Evolutionary conservation across 2,113 vertebrate genomes (phyloP), one percentile per base, ranked within the genome.

Genomic region (Calypte anna): DNA sequence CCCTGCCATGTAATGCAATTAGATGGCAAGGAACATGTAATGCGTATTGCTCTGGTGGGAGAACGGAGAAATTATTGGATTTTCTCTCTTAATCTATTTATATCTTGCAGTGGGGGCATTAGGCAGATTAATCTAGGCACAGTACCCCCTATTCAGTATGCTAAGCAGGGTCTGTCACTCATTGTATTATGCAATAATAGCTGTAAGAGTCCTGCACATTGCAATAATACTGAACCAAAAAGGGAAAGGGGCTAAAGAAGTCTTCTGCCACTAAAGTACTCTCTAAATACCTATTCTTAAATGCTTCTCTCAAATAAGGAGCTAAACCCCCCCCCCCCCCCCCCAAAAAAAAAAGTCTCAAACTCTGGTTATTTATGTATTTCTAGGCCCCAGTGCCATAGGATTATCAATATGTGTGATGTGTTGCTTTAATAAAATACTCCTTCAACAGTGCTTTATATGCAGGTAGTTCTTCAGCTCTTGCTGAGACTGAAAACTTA

Each of bases 31-130:
- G 97, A 98, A 97, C 97, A 97, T 95, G 97, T 97, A 98, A 98
- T 97, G 97, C 81, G 92, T 94, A 96, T 96, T 93, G 94, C 96
- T 96, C 98, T 98, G 93, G 96, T 97, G 97, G 97, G 97, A 98
- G 96, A 98, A 96, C 91, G 96, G 97, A 96, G 94, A 96, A 97
- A 97, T 98, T 98, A 98, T 97, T 98, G 97, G 96, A 98, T 98
- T 98, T 98, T 98, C 97, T 96, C 92, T 97, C 91, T 96, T 98
- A 98, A 98, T 98, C 98, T 98, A 97, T 98, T 98, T 98, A 98
- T 68, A 86, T 89, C 95, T 96, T 97, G 94, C 97, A 98, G 93
- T 90, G 96, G 97, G 97, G 97, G 95, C 97, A 98, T 98, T 98
- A 98, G 97, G 97, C 94, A 98, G 94, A 98, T 98, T 98, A 98